A percentile compares a stretch with the other conserved stretches of the same genome.
Evolutionary conservation across 2,888 invertebrate genomes (phyloP).

Genomic region (Callinectes sapidus): DNA sequence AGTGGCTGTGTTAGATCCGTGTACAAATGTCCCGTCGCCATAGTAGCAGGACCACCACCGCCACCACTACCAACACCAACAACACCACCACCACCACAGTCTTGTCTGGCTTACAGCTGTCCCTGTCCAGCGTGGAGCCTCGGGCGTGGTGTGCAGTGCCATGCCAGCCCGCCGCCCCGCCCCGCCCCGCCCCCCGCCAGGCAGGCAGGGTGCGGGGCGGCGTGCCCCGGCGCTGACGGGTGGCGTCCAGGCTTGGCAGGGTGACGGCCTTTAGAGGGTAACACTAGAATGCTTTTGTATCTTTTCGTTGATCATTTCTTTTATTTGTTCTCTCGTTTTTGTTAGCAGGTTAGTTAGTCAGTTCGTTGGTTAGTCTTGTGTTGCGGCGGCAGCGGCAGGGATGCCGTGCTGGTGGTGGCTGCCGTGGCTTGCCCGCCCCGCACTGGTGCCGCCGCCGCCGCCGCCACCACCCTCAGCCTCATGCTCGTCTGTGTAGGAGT

Average conservation of each 20-base stretch:
- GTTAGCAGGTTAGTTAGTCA: constrained; percentile 30
- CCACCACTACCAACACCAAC: neutral
- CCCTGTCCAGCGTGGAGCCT: constrained; percentile 39
- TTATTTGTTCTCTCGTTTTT: neutral
- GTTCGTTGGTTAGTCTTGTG: constrained; percentile 15
- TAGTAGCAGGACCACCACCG: constrained; percentile 57
- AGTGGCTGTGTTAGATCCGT: constrained; percentile 63
- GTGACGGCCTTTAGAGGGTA: neutral
- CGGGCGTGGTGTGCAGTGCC: neutral
- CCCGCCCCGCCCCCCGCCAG: neutral
- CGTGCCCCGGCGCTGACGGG: neutral
- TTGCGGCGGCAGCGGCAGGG: neutral
- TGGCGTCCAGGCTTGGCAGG: neutral
- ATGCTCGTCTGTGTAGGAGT: neutral
- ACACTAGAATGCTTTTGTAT: neutral
- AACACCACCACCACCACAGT: neutral
- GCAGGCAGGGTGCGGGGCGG: constrained; percentile 28
- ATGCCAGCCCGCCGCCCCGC: neutral
- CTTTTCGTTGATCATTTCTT: neutral
- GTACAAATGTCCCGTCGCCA: constrained; percentile 68
- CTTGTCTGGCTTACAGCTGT: constrained; percentile 54
- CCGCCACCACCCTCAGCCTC: neutral
- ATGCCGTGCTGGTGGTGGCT: neutral
- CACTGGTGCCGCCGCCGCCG: neutral
- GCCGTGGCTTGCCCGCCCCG: neutral